Conservation (phyloP, 2,797 vertebrate genomes). For the Dipus sagitta region DNA sequence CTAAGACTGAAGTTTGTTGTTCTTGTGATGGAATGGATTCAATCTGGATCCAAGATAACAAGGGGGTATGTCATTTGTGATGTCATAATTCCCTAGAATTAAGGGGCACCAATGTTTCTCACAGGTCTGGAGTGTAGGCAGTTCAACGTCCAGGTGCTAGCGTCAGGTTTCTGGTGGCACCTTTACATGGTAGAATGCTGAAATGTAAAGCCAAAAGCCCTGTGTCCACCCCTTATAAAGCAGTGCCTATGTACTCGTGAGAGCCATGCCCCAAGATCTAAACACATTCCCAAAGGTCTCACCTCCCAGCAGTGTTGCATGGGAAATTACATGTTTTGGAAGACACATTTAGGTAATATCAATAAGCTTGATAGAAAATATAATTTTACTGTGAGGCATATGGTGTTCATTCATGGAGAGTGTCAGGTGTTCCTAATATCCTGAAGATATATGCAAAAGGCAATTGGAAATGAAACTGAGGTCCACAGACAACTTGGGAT, state of each 20-base stretch:
- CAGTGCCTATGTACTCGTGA: not conserved
- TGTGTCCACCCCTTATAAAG: not conserved
- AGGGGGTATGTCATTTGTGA: not conserved
- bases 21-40: not conserved
- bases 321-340: not conserved
- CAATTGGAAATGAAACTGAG: not conserved
- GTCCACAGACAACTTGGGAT: not conserved
- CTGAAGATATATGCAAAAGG: constrained; percentile 2
- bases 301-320: not conserved
- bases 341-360: not conserved
- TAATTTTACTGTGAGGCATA: not conserved
- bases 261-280: not conserved
- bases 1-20: not conserved
- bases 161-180: not conserved
- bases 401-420: constrained; percentile 30
- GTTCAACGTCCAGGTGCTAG: not conserved
- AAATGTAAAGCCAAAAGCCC: not conserved
- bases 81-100: not conserved
- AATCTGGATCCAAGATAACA: not conserved
- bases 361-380: not conserved
- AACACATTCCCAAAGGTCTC: not conserved
- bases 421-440: not conserved
- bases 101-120: not conserved
- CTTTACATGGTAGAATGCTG: not conserved
- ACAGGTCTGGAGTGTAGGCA: not conserved